Conservation (phyloP, 2,888 invertebrate species). For the Euproctis similis region DNA sequence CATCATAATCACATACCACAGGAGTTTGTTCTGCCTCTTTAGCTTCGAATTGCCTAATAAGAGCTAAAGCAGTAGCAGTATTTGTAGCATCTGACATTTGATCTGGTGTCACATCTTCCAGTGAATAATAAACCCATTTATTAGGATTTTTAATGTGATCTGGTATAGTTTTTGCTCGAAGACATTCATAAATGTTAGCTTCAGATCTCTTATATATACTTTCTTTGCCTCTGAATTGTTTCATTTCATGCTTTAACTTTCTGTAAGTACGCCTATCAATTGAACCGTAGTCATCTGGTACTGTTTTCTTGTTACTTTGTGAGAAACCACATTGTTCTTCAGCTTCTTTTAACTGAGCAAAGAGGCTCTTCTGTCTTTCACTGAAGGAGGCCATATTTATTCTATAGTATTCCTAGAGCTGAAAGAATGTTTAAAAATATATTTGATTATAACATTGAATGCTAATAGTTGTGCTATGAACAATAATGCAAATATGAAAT, state of each 20-base stretch:
- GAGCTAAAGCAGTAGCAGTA: constrained; percentile 84
- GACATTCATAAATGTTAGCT: constrained; percentile 76
- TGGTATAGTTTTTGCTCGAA: constrained; percentile 57
- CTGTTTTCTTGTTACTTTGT: constrained; percentile 43
- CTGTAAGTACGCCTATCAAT: constrained; percentile 49
- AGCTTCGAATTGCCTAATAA: constrained; percentile 81
- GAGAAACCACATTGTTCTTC: constrained; percentile 71
- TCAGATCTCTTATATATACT: constrained; percentile 88
- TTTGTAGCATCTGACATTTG: constrained; percentile 88
- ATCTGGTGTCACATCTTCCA: constrained; percentile 83
- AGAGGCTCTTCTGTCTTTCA: constrained; percentile 81
- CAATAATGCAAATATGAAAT: too few species aligned
- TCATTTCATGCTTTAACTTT: constrained; percentile 70
- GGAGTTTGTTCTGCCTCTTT: constrained; percentile 38
- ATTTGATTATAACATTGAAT: too few species aligned
- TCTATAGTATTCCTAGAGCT: too few species aligned
- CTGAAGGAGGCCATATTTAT: constrained; percentile 66
- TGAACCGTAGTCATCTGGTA: constrained; percentile 42
- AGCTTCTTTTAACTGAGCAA: constrained; percentile 80
- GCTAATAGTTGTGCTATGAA: too few species aligned
- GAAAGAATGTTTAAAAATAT: constrained; percentile 2
- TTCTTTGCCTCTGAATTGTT: constrained; percentile 80
- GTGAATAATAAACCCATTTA: constrained; percentile 87
- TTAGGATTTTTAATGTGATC: constrained; percentile 82
- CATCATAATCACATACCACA: constrained; percentile 40